A percentile compares a stretch with the other conserved stretches of the same genome.
phyloP scores from a whole-genome alignment of 2,888 invertebrate species.

The Rotaria sp. region DNA sequence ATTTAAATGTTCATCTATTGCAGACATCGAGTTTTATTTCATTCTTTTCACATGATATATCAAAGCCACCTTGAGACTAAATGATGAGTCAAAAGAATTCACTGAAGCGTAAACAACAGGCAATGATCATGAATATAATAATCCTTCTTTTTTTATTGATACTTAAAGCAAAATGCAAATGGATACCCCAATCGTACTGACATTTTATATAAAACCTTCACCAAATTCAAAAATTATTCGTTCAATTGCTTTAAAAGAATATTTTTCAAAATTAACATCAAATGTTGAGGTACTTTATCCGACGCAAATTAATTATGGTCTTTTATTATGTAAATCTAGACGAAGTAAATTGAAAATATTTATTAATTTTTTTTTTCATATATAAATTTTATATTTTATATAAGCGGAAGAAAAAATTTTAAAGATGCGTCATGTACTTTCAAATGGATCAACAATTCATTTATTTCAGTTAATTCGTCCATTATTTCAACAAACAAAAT shows the following conservation, averaged over 20 bases:
- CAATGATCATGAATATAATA: neutral
- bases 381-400: neutral
- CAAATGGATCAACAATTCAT: neutral
- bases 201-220: neutral
- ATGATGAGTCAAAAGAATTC: neutral
- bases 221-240: neutral
- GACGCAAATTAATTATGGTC: neutral
- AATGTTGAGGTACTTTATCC: conserved; percentile 28
- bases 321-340: conserved; percentile 8
- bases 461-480: neutral
- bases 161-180: neutral
- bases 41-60: neutral
- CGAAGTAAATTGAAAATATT: neutral
- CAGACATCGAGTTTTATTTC: neutral
- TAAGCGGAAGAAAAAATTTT: neutral
- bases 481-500: neutral
- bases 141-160: neutral
- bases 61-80: neutral
- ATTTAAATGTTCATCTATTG: neutral
- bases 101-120: neutral
- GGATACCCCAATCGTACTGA: neutral
- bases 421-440: conserved; percentile 1
- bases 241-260: neutral
- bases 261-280: neutral
- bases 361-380: neutral